Base-by-base conservation (phyloP, 2,888 invertebrate species). In the Drosophila meridionalis region DNA sequence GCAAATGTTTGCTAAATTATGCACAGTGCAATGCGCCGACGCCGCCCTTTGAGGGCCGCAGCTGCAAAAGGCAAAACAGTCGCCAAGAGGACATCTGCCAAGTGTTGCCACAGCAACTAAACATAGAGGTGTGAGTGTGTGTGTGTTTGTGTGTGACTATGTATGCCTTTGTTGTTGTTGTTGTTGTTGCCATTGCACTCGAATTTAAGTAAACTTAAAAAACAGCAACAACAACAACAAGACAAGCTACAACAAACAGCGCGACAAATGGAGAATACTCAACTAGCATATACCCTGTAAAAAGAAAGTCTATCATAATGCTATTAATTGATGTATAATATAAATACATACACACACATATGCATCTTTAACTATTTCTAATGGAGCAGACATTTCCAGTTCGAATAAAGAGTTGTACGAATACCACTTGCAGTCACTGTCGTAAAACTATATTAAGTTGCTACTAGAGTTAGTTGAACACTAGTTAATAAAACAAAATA, bases 1-100 rank as follows among this genome's bases (percentile, higher is more conserved):
- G 62, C 78, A 80, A 78, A 67, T 71, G 53, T 81, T 80, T 82
- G 70, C 63, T 82, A 80, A 87, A 87, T 87, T 85, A 84, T 87
- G 80, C 82, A 78, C 65, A 71, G 66, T 58, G 68, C 73, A 76
- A 62, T 69, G 81, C 75, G 78, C 66, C 50, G 53, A 58, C 36
- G 61, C 59, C 63, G 66, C 65, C 36, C 74, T 82, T 61, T 62
- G 50, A 69, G 66, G 47, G 32, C 36, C 56, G 30, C 34, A 64
- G 48, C 40, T 65, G 45, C 52, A 60, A 47, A 53, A 64, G 61
- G 55, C 61, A 57, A 43, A 32, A 36, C 56, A 56, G 36, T 42
- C 28, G 47, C 42, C 45, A 59, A 55, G 43, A 55, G 72, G 53
- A 72, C 73, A 64, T 42, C 42, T 42, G 57, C 64, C 38, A 70